Base-by-base conservation (phyloP, 2,113 vertebrate genomes). In the Channa maculata region DNA sequence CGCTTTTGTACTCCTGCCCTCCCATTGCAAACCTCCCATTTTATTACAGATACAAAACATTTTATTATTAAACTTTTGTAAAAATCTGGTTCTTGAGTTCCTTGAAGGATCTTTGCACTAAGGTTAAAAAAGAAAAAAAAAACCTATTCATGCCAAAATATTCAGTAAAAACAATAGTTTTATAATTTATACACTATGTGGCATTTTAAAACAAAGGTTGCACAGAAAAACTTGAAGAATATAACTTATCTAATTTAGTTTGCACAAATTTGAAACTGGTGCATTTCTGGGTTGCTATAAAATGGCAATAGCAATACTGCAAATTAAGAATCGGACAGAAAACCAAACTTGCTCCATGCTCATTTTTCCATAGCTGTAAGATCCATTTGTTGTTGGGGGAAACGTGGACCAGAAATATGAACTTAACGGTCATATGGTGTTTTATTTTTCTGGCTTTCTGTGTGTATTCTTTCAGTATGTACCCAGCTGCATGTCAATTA, bases 1-100 rank as follows among this genome's bases (percentile, higher is more conserved):
- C 63, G 9, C 84, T 69, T 84, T 79, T 85, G 72, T 87, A 84
- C 63, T 70, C 66, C 72, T 71, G 12, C 36, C 61, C 85, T 79
- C 79, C 75, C 58, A 3, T 69, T 36, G 41, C 74, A 78, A 50
- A 62, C 34, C 24, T 75, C 67, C 58, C 80, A 43, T 77, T 82
- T 83, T 67, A 75, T 80, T 55, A 66, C 69, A 67, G 52, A 70
- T 48, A 57, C 71, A 67, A 55, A 59, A 71, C 10, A 8, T 80
- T 78, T 75, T 72, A 65, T 52, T 65, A 36, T 43, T 81, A 8
- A 33, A 55, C 55, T 79, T 83, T 83, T 87, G 84, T 86, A 88
- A 66, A 86, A 79, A 79, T 55, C 70, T 82, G 75, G 61, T 78
- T 77, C 57, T 62, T 1, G 3, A 24, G 68, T 85, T 44, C 67